Percentiles rank a stretch among this genome's conserved stretches.
phyloP scores from a whole-genome alignment of 2,113 vertebrate genomes.

The Hydropotes inermis region DNA sequence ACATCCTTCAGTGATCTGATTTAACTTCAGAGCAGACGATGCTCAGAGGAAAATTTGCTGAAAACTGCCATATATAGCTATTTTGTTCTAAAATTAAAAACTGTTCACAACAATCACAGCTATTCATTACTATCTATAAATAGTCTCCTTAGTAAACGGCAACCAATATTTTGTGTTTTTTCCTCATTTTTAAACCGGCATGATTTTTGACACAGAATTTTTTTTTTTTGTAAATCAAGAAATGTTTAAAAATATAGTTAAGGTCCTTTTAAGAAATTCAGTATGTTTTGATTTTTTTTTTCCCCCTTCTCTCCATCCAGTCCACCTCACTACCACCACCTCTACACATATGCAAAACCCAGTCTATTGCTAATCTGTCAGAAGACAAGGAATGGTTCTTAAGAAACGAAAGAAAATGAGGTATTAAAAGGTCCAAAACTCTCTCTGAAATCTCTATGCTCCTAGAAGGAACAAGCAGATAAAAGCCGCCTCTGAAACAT shows the following conservation, averaged over 20 bases:
- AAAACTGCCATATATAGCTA: conserved; percentile 67
- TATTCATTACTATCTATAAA: conserved; percentile 68
- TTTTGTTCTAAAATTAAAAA: conserved; percentile 70
- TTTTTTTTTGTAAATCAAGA: neutral
- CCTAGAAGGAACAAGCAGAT: conserved; percentile 47
- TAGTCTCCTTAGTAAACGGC: conserved; percentile 58
- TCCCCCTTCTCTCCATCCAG: neutral
- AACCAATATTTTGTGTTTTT: neutral
- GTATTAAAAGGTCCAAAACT: conserved; percentile 60
- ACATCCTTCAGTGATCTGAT: conserved; percentile 76
- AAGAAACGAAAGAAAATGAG: conserved; percentile 49
- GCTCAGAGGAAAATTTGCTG: conserved; percentile 58
- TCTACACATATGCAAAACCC: neutral
- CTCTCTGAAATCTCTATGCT: conserved; percentile 38
- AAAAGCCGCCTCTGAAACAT: conserved; percentile 65
- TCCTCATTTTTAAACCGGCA: conserved; percentile 50
- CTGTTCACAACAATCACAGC: conserved; percentile 63
- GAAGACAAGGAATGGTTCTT: conserved; percentile 53
- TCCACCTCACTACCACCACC: conserved; percentile 5
- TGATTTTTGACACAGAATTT: neutral
- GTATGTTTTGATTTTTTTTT: neutral
- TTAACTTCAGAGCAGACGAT: conserved; percentile 74
- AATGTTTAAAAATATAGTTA: neutral
- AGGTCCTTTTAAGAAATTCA: conserved; percentile 53
- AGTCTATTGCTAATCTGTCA: neutral